These are phyloP conservation scores for Periophthalmodon schlosseri DNA, from an alignment of 2,113 vertebrate species.

Conservation along the genomic window DNA sequence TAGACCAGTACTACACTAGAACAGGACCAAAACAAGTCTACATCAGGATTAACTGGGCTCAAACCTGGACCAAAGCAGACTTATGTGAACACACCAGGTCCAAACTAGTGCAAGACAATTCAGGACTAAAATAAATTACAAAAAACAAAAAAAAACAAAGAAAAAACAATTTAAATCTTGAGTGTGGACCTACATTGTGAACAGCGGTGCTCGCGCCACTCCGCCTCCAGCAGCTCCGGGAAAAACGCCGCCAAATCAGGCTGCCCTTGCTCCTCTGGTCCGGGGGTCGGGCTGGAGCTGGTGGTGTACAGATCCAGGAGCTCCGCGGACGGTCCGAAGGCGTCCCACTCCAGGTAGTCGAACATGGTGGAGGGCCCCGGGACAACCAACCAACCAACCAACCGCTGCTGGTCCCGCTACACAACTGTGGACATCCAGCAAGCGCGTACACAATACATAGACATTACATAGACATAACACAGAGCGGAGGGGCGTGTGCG, in stretches of 20 bases:
- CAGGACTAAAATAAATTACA: no score
- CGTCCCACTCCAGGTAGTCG: slow-evolving; percentile 93
- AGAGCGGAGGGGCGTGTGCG: slow-evolving; percentile 13
- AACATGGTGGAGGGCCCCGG: slow-evolving; percentile 81
- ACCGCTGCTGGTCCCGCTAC: not conserved
- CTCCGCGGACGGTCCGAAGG: slow-evolving; percentile 84
- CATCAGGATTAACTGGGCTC: no score
- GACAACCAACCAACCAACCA: no score
- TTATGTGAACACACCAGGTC: no score
- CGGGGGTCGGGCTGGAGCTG: slow-evolving; percentile 85
- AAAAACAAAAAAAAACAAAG: no score
- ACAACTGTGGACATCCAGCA: slow-evolving; percentile 84
- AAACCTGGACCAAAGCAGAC: no score
- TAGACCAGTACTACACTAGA: no score
- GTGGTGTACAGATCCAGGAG: slow-evolving; percentile 88
- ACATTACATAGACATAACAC: not conserved
- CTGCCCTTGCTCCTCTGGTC: slow-evolving; percentile 88
- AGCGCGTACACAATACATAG: slow-evolving; percentile 74
- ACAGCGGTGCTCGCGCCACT: slow-evolving; percentile 89
- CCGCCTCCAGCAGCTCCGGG: slow-evolving; percentile 88
- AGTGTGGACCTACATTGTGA: slow-evolving; percentile 84
- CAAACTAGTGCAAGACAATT: no score
- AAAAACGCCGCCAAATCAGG: slow-evolving; percentile 89
- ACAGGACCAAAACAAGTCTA: no score
- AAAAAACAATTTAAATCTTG: no score